phyloP scores from a whole-genome alignment of 1,140 invertebrate genomes.

The Drosophila ambigua region DNA sequence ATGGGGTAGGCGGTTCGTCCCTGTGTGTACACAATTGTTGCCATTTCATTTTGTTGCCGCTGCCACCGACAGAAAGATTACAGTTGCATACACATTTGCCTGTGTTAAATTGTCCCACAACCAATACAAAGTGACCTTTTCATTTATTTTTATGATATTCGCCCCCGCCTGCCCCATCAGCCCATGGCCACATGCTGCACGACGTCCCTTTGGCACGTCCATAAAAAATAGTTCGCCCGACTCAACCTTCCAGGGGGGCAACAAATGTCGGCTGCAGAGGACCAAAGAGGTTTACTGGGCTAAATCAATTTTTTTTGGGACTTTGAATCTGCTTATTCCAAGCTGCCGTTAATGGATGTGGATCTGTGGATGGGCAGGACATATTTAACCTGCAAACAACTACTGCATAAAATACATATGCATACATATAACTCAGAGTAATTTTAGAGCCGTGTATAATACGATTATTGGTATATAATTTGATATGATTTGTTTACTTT shows the following conservation, averaged over 20 bases:
- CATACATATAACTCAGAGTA: too few relatives aligned
- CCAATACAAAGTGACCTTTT: slow-evolving; percentile 81
- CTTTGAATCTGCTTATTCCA: slow-evolving; percentile 46
- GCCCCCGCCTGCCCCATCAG: background rate
- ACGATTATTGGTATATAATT: too few relatives aligned
- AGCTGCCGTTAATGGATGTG: slow-evolving; percentile 32
- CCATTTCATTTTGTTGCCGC: slow-evolving; percentile 38
- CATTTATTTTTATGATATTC: slow-evolving; percentile 77
- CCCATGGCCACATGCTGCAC: slow-evolving; percentile 17
- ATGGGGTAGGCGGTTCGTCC: slow-evolving; percentile 3
- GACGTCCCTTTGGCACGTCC: slow-evolving; percentile 21
- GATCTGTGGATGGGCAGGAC: slow-evolving; percentile 21
- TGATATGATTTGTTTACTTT: too few relatives aligned
- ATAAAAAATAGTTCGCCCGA: slow-evolving; percentile 63
- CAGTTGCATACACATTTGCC: slow-evolving; percentile 78
- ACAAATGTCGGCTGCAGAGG: slow-evolving; percentile 43
- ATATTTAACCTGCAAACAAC: background rate
- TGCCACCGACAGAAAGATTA: slow-evolving; percentile 70
- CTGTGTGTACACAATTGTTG: slow-evolving; percentile 53
- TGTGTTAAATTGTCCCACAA: slow-evolving; percentile 80
- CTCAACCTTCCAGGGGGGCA: slow-evolving; percentile 51
- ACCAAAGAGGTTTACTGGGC: slow-evolving; percentile 30
- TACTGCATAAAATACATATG: too few relatives aligned
- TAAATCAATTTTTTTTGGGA: slow-evolving; percentile 29
- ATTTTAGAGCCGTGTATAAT: too few relatives aligned